Evolutionary conservation across 2,888 invertebrate species (phyloP), one percentile per base, ranked within the genome.

Genomic region (Melinaea marsaeus): DNA sequence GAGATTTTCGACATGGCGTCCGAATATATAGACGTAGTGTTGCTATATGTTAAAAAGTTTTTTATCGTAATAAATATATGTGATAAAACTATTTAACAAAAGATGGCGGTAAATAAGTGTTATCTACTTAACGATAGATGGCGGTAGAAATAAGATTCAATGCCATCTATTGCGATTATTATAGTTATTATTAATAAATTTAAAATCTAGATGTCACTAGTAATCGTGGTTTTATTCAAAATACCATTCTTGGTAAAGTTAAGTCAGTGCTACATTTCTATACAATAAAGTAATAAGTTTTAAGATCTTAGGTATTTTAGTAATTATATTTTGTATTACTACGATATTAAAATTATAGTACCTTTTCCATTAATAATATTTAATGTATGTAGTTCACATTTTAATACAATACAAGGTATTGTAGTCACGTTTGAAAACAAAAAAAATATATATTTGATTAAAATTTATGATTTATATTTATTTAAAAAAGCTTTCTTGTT

Each of bases 11-110:
- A 74, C 54, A 83, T 81, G 81, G 82, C 85, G 79, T 54, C 70
- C 42, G 32, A 78, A 85, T 81, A 69, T 90, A 90, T 88, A 87
- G 58, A 5, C 22, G 6, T 6, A 65, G 79, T 68, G 82, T 83
- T 89, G 83, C 90, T 82, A 87, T 60, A 60, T 74, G 11, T 3
- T 65, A 65, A 71, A 73, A 6, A 22, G 5, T 5, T 65, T 79
- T 68, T 81, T 88, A 82, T 89, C 82, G 86, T 58, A 59, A 74
- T 9, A 3, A 65, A 65, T 71, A 74, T 51, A 65, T 58, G 60
- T 55, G n/a, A 4, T 32, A 22, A 55, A 33, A 2, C 63, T 60
- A 64, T 57, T 61, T 33, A 2, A 5, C 47, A 47, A 32, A 35
- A 69, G 67, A 62, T 66, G 66, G 51, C 64, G 42, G 4, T 58